These are phyloP conservation scores for Lacanobia wlatinum DNA, from an alignment of 2,888 invertebrate genomes.

Conservation along the genomic window DNA sequence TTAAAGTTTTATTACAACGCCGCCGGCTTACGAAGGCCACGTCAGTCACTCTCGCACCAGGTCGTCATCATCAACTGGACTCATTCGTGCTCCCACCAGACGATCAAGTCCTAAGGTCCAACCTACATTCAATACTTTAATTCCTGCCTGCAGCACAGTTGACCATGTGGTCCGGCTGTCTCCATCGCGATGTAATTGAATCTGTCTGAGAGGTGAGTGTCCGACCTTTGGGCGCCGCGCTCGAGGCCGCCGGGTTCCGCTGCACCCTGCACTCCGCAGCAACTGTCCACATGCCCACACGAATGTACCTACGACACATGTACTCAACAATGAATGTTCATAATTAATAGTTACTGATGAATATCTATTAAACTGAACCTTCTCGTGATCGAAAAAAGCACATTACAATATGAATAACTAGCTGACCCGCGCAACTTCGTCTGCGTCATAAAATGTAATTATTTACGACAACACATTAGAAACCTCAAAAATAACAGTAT, in stretches of 20 bases:
- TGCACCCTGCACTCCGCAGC: not conserved
- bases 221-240: constrained; percentile 13
- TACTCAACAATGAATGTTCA: not conserved
- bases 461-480: too few species aligned
- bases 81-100: not conserved
- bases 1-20: constrained; percentile 37
- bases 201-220: constrained; percentile 17
- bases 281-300: not conserved
- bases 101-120: not conserved
- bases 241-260: not conserved
- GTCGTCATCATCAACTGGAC: constrained; percentile 1
- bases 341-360: too few species aligned
- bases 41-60: not conserved
- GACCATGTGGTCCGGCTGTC: not conserved
- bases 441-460: too few species aligned
- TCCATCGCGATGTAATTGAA: not conserved
- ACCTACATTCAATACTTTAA: not conserved
- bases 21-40: not conserved
- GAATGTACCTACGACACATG: too few species aligned
- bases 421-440: too few species aligned
- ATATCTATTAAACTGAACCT: too few species aligned
- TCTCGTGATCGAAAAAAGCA: too few species aligned
- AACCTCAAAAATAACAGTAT: too few species aligned
- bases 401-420: too few species aligned
- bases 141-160: not conserved